A percentile compares a stretch with the other conserved stretches of the same genome.
phyloP scores from a whole-genome alignment of 2,113 vertebrate genomes.

The Apteryx owenii region DNA sequence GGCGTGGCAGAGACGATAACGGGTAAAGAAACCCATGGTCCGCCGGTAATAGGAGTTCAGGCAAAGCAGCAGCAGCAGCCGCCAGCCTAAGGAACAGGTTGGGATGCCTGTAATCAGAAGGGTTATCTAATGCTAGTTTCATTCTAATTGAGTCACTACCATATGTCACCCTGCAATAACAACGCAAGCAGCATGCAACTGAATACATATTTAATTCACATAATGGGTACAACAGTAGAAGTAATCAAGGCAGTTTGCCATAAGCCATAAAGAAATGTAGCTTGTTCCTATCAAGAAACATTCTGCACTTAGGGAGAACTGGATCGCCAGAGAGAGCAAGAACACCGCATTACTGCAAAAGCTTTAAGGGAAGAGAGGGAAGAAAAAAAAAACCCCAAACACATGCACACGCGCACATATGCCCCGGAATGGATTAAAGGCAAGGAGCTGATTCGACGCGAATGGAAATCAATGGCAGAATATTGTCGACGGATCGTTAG shows the following conservation, averaged over 20 bases:
- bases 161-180: slow-evolving; percentile 87
- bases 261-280: slow-evolving; percentile 86
- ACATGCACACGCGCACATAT: rapidly evolving
- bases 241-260: slow-evolving; percentile 89
- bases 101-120: slow-evolving; percentile 81
- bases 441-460: background rate
- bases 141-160: slow-evolving; percentile 86
- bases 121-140: slow-evolving; percentile 86
- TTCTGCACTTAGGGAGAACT: slow-evolving; percentile 69
- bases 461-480: slow-evolving; percentile 66
- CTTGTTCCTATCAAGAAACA: slow-evolving; percentile 76
- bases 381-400: background rate
- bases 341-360: background rate
- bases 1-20: background rate
- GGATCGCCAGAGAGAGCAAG: slow-evolving; percentile 39
- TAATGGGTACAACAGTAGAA: slow-evolving; percentile 87
- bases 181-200: slow-evolving; percentile 83
- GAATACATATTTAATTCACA: slow-evolving; percentile 90
- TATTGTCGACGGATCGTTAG: slow-evolving; percentile 71
- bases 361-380: background rate
- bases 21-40: background rate
- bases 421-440: background rate
- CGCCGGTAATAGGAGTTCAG: background rate
- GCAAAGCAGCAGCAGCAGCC: slow-evolving; percentile 49
- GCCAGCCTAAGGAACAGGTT: slow-evolving; percentile 68